Percentiles rank a stretch among this genome's conserved stretches.
Evolutionary conservation across 2,113 vertebrate species (phyloP).

Genomic region (Pteruthius melanotis): DNA sequence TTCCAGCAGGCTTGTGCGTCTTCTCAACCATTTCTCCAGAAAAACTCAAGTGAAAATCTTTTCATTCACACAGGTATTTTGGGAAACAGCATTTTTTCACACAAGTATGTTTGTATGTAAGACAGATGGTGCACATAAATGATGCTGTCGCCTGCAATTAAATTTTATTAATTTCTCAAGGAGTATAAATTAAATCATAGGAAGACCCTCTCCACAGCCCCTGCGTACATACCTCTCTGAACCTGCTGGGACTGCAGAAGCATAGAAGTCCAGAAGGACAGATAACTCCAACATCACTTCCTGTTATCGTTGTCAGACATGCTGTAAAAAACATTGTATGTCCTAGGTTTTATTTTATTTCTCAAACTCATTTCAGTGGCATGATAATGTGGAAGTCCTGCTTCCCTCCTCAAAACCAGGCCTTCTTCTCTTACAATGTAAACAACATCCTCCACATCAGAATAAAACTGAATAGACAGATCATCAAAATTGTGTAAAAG

Average conservation of each 20-base stretch:
- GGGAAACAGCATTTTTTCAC: neutral
- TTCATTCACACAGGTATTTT: neutral
- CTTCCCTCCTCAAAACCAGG: conserved; percentile 23
- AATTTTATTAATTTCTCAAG: neutral
- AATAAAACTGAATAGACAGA: conserved; percentile 2
- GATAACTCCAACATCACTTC: neutral
- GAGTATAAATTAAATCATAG: neutral
- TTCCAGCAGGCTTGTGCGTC: neutral
- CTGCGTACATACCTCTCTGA: neutral
- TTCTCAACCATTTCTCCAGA: neutral
- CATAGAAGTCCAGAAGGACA: neutral
- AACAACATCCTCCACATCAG: conserved; percentile 43
- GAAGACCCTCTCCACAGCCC: neutral
- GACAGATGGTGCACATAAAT: neutral
- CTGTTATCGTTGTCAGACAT: neutral
- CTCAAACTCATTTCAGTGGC: neutral
- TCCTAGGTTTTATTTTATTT: neutral
- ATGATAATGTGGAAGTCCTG: conserved; percentile 12
- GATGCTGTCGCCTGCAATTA: neutral
- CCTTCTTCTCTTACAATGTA: neutral
- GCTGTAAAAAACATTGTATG: neutral
- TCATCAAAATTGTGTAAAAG: conserved; percentile 13
- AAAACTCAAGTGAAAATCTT: neutral
- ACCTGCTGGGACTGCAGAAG: neutral
- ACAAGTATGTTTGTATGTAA: neutral